Percentiles rank a stretch among this genome's conserved stretches.
Evolutionary conservation across 2,113 vertebrate genomes (phyloP).

Genomic region (Tychaedon coryphoeus): DNA sequence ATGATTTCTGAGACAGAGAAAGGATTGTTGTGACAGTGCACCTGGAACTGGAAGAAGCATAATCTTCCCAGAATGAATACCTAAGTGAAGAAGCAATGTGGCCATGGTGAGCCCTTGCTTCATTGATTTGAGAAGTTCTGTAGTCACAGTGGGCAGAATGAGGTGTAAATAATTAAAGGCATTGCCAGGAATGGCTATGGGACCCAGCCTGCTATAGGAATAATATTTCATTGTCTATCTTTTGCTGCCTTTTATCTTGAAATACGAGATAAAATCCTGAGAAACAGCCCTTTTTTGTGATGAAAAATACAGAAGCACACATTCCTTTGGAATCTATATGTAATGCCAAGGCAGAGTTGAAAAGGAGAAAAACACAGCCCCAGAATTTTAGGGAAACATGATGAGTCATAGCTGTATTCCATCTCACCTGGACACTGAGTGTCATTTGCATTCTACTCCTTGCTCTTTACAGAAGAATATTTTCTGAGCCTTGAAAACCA

Average conservation of each 20-base stretch:
- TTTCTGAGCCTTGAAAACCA: neutral
- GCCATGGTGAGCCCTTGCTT: neutral
- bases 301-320: neutral
- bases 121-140: neutral
- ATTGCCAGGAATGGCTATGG: neutral
- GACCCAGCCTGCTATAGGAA: neutral
- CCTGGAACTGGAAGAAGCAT: neutral
- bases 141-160: neutral
- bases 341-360: neutral
- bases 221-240: neutral
- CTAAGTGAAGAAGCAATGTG: neutral
- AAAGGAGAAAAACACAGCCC: neutral
- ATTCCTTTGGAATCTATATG: neutral
- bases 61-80: neutral
- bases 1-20: neutral
- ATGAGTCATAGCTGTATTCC: neutral
- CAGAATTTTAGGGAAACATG: neutral
- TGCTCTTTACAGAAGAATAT: neutral
- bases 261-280: neutral
- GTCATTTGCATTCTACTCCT: neutral
- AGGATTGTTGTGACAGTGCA: neutral
- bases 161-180: neutral
- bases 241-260: neutral
- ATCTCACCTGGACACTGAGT: neutral
- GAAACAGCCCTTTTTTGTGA: neutral